Base-by-base conservation (phyloP, 2,113 vertebrate species). In the Corydoras sp. region DNA sequence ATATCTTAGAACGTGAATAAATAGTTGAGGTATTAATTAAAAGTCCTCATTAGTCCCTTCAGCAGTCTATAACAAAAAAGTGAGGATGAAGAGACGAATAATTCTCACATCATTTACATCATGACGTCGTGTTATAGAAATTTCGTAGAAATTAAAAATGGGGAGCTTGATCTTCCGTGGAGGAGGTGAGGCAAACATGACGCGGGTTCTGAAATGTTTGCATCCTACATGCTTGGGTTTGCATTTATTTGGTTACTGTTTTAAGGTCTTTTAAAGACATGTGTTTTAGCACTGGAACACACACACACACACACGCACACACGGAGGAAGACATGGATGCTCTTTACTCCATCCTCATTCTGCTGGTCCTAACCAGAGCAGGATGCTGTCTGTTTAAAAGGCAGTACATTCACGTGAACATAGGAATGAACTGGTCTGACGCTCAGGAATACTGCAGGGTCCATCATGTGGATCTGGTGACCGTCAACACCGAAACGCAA, bases 201-300 rank as follows among this genome's bases (percentile, higher is more conserved):
- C 6, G 13, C 11, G 51, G 5, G 51, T 53, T 53, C 51, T 53
- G 54, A 56, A 13, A 15, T n/a, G 13, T 14, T 7, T 15, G 54
- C 6, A 56, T 56, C 51, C 35, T 43, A 43, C 35, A 43, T 43
- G 61, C 35, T 13, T 64, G 3, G 3, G 2, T 53, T 65, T 32
- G 13, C 24, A 66, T 66, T 32, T n/a, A 32, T 66, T 66, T 66
- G 64, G 29, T 13, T 53, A 49, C 18, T 32, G 64, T 31, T 66
- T 54, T 5, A n/a, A 56, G n/a, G 54, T 15, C 14, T 7, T 7
- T n/a, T 56, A 7, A 56, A 56, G 54, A 13, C 14, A n/a, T 14
- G 15, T 13, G 7, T 56, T n/a, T n/a, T 3, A 56, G 54, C 54
- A n/a, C 54, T 7, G 14, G 35, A 43, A 43, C 35, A 43, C 35